Conservation (phyloP, 2,888 invertebrate species). For the Netelia virgata region DNA sequence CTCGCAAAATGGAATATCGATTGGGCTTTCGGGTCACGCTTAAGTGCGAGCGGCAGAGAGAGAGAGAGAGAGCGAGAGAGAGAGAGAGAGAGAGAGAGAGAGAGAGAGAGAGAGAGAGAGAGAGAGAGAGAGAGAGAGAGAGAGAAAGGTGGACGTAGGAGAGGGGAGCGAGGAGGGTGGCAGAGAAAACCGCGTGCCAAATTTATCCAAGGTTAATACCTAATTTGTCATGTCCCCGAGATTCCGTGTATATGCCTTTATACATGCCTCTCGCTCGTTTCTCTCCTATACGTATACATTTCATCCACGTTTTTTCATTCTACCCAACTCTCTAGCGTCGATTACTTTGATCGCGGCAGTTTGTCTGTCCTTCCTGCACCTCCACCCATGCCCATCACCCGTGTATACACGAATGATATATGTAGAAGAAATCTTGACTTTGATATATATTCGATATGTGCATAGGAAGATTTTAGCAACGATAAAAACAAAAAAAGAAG, state of each 20-base stretch:
- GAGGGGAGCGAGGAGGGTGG: background rate
- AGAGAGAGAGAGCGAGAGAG: background rate
- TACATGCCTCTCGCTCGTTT: conserved; percentile 6
- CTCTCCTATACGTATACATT: background rate
- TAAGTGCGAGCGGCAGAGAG: background rate
- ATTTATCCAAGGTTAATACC: conserved; percentile 62
- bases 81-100: no score
- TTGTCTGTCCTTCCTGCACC: background rate
- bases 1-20: conserved; percentile 66
- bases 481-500: conserved; percentile 2
- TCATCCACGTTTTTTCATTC: background rate
- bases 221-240: conserved; percentile 57
- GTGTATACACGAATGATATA: background rate
- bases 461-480: background rate
- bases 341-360: background rate
- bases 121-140: background rate
- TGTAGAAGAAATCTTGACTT: no score
- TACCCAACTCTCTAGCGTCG: background rate
- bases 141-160: background rate
- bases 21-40: conserved; percentile 52
- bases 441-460: no score
- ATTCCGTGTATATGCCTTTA: background rate
- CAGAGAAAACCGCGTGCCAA: conserved; percentile 24
- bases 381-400: background rate
- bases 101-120: no score